phyloP scores from a whole-genome alignment of 2,113 vertebrate genomes.

The Gallinago paraguaiae region DNA sequence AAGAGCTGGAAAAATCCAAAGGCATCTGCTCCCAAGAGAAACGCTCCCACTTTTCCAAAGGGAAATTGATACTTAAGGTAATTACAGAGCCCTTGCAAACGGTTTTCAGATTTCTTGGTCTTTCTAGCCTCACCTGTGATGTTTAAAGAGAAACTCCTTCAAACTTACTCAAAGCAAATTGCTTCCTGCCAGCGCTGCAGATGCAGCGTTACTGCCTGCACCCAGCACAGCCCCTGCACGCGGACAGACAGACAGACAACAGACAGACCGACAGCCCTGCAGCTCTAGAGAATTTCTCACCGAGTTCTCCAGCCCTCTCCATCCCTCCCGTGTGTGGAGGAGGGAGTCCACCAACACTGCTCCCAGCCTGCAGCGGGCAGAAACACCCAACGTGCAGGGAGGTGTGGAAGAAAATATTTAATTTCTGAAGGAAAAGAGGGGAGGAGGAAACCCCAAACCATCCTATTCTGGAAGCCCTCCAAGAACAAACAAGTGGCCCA shows the following conservation, averaged over 20 bases:
- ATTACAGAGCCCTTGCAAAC: not conserved
- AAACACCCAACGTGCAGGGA: not conserved
- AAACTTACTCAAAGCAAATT: not conserved
- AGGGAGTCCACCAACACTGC: not conserved
- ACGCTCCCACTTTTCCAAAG: not conserved
- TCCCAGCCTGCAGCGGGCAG: not conserved
- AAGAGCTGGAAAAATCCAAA: not conserved
- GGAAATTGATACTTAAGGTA: not conserved
- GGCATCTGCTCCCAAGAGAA: not conserved
- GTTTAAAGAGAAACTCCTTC: not conserved
- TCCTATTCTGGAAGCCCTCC: not conserved
- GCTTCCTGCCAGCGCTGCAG: not conserved
- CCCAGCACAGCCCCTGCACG: not conserved
- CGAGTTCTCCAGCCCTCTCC: not conserved
- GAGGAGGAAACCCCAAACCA: not conserved
- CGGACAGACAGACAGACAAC: not conserved
- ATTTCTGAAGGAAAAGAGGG: not conserved
- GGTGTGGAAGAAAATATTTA: not conserved
- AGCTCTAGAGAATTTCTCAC: not conserved
- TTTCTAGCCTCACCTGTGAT: not conserved
- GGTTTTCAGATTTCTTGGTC: not conserved
- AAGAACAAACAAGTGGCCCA: conserved; percentile 10
- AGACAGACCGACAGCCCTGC: rapidly evolving
- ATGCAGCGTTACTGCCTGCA: not conserved
- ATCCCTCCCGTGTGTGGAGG: rapidly evolving